Percentiles rank a stretch among this genome's conserved stretches.
Conservation (phyloP, 2,888 invertebrate genomes). For the Polymixis lichenea region DNA sequence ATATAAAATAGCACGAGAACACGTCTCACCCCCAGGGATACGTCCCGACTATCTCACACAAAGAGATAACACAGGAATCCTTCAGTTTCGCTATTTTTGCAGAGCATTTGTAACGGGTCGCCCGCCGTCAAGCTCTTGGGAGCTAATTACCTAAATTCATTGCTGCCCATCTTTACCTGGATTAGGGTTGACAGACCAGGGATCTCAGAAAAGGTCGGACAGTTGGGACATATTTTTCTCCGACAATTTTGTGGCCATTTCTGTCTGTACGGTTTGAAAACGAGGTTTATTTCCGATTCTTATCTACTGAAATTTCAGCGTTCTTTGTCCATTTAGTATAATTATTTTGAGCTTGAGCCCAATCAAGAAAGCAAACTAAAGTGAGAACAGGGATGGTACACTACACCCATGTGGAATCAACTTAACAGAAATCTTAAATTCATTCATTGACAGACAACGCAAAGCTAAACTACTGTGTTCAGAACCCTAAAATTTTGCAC, state of each 20-base stretch:
- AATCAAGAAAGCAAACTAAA: neutral
- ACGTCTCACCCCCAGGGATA: neutral
- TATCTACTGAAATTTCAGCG: too few relatives aligned
- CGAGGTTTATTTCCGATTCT: neutral
- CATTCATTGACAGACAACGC: neutral
- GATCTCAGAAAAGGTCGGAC: slow-evolving; percentile 1
- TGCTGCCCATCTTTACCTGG: slow-evolving; percentile 31
- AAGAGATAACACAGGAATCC: slow-evolving; percentile 41
- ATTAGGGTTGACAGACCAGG: slow-evolving; percentile 36
- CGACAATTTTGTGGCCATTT: neutral
- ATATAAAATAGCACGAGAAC: slow-evolving; percentile 1
- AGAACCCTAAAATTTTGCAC: neutral
- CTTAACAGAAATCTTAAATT: neutral
- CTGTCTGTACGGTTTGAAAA: neutral
- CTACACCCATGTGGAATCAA: neutral
- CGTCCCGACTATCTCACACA: slow-evolving; percentile 13
- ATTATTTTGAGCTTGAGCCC: neutral
- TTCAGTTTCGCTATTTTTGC: slow-evolving; percentile 53
- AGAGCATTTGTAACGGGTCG: slow-evolving; percentile 34
- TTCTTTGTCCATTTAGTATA: neutral
- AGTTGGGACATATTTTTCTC: neutral
- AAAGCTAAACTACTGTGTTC: neutral
- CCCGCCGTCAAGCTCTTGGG: slow-evolving; percentile 38
- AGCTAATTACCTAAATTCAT: slow-evolving; percentile 62
- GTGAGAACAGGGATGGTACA: too few relatives aligned